A percentile compares a stretch with the other conserved stretches of the same genome.
Evolutionary conservation across 1,140 invertebrate genomes (phyloP).

Genomic region (Neodiprion fabricii): DNA sequence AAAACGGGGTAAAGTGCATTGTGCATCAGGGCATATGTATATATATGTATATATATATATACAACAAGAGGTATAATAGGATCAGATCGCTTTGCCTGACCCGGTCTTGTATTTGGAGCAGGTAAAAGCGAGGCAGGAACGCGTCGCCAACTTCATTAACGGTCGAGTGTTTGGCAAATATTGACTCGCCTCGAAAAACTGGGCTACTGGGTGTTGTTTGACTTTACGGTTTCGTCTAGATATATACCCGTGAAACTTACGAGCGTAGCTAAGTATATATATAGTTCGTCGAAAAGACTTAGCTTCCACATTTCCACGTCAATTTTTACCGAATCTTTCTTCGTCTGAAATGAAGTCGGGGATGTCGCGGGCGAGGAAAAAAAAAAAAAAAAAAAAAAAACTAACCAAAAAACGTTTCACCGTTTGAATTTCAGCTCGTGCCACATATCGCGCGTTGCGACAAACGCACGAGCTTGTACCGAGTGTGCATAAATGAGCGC

Average conservation of each 20-base stretch:
- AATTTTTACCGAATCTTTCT: background rate
- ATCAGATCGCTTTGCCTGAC: conserved; percentile 13
- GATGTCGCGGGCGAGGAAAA: background rate
- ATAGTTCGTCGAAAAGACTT: background rate
- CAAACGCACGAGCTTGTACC: no score
- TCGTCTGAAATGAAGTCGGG: conserved; percentile 9
- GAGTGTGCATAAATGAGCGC: no score
- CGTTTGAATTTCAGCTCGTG: no score
- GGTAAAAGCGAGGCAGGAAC: conserved; percentile 30
- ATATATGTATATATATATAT: no score
- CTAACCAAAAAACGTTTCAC: no score
- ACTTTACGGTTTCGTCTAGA: background rate
- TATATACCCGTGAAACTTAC: no score
- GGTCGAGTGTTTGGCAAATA: conserved; percentile 55
- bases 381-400: no score
- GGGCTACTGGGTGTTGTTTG: conserved; percentile 38
- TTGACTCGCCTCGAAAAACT: conserved; percentile 52
- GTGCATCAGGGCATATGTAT: no score
- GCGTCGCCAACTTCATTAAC: conserved; percentile 52
- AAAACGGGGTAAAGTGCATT: background rate
- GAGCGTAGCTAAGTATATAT: background rate
- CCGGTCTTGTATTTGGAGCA: conserved; percentile 46
- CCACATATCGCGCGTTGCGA: no score
- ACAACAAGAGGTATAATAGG: no score
- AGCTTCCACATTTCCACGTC: conserved; percentile 3